Base-by-base conservation (phyloP, 2,888 invertebrate genomes). In the Caenorhabditis macrosperma region DNA sequence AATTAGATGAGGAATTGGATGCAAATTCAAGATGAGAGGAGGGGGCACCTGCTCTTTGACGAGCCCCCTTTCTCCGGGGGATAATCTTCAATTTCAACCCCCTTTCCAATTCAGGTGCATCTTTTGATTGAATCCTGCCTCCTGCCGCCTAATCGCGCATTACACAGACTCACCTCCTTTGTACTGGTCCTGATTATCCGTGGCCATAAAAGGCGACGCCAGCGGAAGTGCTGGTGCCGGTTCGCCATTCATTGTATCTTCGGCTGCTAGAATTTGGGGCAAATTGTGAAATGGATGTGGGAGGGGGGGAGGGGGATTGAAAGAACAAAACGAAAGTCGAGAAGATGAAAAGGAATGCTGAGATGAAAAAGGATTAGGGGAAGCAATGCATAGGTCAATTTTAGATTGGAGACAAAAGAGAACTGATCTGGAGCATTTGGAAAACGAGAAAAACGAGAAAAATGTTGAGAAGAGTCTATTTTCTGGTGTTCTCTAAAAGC, bases 121-220 rank as follows among this genome's bases (percentile, higher is more conserved):
- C 60, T 28, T 71, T 33, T 38, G 46, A 61, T 41, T 61, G 30
- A 66, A 54, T 9, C 69, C 33, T 28, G 20, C 22, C 12, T 60
- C 20, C n/a, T n/a, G 15, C 15, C 20, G 10, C 3, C 46, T 28
- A 44, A 28, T 60, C 61, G 55, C 60, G 52, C 46, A 50, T 35
- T 46, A 75, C 66, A 60, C 35, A 41, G 1, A 9, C 46, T 68
- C 57, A 63, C 68, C 46, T 63, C 64, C 74, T 74, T 74, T 74
- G 74, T 74, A 68, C 46, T 64, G 74, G 68, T 77, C 68, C 63
- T 77, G 68, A 77, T 77, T 77, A 77, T 68, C 66, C 68, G 63
- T 55, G 30, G 50, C 24, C 61, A 69, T 63, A 68, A 55, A 67
- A 75, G 69, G 71, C 6, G 78, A 52, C 22, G 64, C 64, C 66